Evolutionary conservation across 2,113 vertebrate genomes (phyloP).

Genomic region (Zeus faber): DNA sequence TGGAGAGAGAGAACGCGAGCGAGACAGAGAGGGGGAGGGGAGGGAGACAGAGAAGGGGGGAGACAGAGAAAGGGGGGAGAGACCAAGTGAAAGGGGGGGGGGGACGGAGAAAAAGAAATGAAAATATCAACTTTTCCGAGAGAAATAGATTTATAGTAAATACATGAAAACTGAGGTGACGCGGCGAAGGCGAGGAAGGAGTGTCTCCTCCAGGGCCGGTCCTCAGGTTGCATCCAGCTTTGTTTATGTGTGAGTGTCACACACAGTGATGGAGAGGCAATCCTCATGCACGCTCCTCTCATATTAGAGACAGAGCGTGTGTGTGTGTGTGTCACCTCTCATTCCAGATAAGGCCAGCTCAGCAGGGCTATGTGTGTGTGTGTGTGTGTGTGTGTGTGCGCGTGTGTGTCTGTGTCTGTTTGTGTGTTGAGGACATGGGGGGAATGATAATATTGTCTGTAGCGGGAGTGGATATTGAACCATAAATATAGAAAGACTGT

Average conservation of each 20-base stretch:
- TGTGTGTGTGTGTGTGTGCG: not conserved
- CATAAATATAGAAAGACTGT: slow-evolving; percentile 61
- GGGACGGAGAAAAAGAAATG: too few relatives aligned
- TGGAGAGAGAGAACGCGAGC: too few relatives aligned
- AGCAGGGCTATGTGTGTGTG: too few relatives aligned
- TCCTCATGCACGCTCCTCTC: slow-evolving; percentile 47
- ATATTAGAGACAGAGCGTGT: slow-evolving; percentile 43
- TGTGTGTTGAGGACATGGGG: not conserved
- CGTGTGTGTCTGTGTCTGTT: not conserved
- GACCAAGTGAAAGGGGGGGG: too few relatives aligned
- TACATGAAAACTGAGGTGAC: too few relatives aligned
- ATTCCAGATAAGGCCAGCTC: slow-evolving; percentile 64
- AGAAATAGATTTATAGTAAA: too few relatives aligned
- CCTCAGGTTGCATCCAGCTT: not conserved
- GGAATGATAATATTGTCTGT: slow-evolving; percentile 65
- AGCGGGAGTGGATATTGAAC: slow-evolving; percentile 65
- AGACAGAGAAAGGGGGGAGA: too few relatives aligned
- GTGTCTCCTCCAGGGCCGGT: slow-evolving; percentile 15
- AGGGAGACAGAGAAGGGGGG: too few relatives aligned
- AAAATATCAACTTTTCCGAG: too few relatives aligned
- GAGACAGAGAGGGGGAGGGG: too few relatives aligned
- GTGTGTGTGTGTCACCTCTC: slow-evolving; percentile 24
- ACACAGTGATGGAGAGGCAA: slow-evolving; percentile 51
- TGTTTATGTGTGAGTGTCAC: slow-evolving; percentile 1
- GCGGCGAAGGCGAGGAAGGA: too few relatives aligned